A percentile compares a stretch with the other conserved stretches of the same genome.
phyloP scores from a whole-genome alignment of 2,888 invertebrate species.

The Plebejus melissa region DNA sequence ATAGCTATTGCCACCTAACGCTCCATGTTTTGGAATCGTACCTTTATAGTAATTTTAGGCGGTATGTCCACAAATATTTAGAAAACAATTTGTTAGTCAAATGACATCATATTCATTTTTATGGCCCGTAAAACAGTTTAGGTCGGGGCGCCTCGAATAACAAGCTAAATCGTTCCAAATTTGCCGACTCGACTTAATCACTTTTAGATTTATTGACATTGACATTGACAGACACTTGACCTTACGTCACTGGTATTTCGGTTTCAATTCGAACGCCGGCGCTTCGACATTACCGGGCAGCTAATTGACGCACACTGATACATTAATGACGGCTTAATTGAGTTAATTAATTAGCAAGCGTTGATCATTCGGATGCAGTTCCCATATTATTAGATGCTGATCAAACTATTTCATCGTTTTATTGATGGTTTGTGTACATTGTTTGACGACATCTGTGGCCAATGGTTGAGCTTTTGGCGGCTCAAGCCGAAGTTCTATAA shows the following conservation, averaged over 20 bases:
- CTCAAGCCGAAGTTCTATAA: no score
- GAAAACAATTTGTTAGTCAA: slow-evolving; percentile 13
- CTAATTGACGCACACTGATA: background rate
- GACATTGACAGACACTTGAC: slow-evolving; percentile 3
- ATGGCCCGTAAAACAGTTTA: slow-evolving; percentile 9
- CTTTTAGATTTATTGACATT: slow-evolving; percentile 32
- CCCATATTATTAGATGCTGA: background rate
- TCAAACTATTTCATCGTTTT: background rate
- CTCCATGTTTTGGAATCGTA: background rate
- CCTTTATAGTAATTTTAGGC: background rate
- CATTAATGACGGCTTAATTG: slow-evolving; percentile 11
- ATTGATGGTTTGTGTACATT: background rate
- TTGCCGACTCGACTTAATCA: slow-evolving; percentile 26
- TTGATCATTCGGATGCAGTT: background rate
- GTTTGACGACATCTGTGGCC: no score
- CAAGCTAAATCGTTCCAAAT: slow-evolving; percentile 26
- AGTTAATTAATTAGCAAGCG: slow-evolving; percentile 11
- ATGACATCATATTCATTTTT: slow-evolving; percentile 20
- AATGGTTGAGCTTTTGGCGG: no score
- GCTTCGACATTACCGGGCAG: background rate
- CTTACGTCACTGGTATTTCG: slow-evolving; percentile 14
- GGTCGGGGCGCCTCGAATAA: slow-evolving; percentile 14
- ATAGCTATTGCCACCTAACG: background rate
- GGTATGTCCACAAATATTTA: background rate
- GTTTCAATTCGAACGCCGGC: background rate